These are phyloP conservation scores for Malaclemys terrapin DNA, from an alignment of 2,113 vertebrate genomes.

Conservation along the genomic window DNA sequence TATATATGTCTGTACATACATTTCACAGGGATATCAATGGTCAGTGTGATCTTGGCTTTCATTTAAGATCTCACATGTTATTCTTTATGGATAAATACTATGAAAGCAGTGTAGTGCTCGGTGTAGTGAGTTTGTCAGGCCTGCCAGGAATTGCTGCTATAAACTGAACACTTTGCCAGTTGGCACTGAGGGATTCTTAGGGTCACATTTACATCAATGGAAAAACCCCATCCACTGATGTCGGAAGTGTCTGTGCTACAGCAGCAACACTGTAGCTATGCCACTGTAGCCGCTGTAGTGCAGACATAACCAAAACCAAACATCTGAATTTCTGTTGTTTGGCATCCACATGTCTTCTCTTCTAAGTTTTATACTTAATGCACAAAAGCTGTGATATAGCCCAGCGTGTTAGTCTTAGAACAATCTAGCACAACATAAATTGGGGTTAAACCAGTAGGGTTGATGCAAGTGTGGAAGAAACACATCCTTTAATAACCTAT, in stretches of 20 bases:
- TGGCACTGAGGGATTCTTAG: background rate
- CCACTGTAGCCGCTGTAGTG: too few relatives aligned
- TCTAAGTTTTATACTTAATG: background rate
- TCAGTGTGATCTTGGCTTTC: background rate
- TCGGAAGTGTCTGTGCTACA: background rate
- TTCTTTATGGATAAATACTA: background rate
- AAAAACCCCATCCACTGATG: background rate
- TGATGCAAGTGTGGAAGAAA: background rate
- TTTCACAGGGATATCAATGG: background rate
- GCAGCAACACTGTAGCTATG: too few relatives aligned
- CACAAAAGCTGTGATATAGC: background rate
- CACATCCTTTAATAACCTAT: background rate
- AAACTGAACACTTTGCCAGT: background rate
- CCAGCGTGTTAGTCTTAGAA: fast-evolving
- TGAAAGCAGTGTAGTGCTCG: background rate
- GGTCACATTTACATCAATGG: background rate
- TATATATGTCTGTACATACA: background rate
- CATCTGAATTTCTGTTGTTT: background rate
- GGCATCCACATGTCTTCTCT: background rate
- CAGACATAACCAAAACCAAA: background rate
- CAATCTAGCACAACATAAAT: background rate
- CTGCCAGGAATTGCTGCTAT: background rate
- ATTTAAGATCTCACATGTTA: too few relatives aligned
- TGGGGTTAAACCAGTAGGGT: background rate
- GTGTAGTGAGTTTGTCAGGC: background rate